Evolutionary conservation across 2,888 invertebrate genomes (phyloP).

Genomic region (Sinodicranocentrus sp.): DNA sequence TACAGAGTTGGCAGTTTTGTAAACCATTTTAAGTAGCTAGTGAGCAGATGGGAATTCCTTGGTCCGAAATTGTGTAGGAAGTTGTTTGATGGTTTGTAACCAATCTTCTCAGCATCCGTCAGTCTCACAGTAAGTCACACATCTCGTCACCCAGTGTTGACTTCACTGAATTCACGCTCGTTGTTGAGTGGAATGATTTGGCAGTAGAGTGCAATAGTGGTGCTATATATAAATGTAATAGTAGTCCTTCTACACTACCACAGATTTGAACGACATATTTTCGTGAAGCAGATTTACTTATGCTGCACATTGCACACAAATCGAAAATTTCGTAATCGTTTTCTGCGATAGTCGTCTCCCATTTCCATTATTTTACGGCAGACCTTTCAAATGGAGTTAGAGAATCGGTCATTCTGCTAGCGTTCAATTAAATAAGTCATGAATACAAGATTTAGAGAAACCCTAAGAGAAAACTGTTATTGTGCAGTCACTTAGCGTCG

Average conservation of each 20-base stretch:
- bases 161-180: too few species aligned
- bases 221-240: too few species aligned
- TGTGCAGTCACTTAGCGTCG: not conserved
- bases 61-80: conserved; percentile 54
- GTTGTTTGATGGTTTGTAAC: conserved; percentile 43
- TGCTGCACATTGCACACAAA: not conserved
- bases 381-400: conserved; percentile 34
- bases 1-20: conserved; percentile 50
- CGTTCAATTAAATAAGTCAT: conserved; percentile 31
- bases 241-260: too few species aligned
- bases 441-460: conserved; percentile 37
- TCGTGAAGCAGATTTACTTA: conserved; percentile 12
- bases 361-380: conserved; percentile 23
- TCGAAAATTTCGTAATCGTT: conserved; percentile 23
- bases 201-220: too few species aligned
- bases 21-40: conserved; percentile 54
- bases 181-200: too few species aligned
- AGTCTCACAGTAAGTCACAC: conserved; percentile 45
- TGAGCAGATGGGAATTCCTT: conserved; percentile 28
- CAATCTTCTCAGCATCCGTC: conserved; percentile 60
- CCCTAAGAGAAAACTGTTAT: not conserved
- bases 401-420: conserved; percentile 36
- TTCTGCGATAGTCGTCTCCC: conserved; percentile 33
- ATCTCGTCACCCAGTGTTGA: conserved; percentile 54
- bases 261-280: too few species aligned